Percentiles rank a stretch among this genome's conserved stretches.
Conservation (phyloP, 2,888 invertebrate species). For the Pristionchus mayeri region DNA sequence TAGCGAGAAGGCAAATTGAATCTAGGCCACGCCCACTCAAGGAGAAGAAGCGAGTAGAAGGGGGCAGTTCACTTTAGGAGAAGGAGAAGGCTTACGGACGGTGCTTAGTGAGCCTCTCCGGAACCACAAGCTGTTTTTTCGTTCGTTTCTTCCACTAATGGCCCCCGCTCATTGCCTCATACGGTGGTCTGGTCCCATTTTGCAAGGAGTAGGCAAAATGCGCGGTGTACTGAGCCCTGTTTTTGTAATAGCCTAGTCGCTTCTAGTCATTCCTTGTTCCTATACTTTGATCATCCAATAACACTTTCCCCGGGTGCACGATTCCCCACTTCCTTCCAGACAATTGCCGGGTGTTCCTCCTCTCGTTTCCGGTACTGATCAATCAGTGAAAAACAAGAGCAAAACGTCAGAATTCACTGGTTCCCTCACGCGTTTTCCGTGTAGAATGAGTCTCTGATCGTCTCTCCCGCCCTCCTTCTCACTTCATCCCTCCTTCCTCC, state of each 20-base stretch:
- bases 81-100: not conserved
- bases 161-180: too few relatives aligned
- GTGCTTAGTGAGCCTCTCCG: too few relatives aligned
- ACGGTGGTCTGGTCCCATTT: too few relatives aligned
- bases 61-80: slow-evolving; percentile 7
- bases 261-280: too few relatives aligned
- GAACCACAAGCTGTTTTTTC: too few relatives aligned
- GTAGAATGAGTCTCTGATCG: not conserved
- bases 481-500: not conserved
- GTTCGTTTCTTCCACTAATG: too few relatives aligned
- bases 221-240: too few relatives aligned
- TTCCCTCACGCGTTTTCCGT: not conserved
- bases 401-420: not conserved
- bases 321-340: not conserved
- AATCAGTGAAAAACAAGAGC: slow-evolving; percentile 25
- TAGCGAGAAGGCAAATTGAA: not conserved
- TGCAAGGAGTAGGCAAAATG: too few relatives aligned
- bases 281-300: too few relatives aligned
- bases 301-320: too few relatives aligned
- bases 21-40: not conserved
- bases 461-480: not conserved
- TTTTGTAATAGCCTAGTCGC: too few relatives aligned
- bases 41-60: not conserved
- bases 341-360: too few relatives aligned
- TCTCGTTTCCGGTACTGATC: not conserved